A percentile compares a stretch with the other conserved stretches of the same genome.
phyloP scores from a whole-genome alignment of 2,113 vertebrate genomes.

The Herpetotheres cachinnans region DNA sequence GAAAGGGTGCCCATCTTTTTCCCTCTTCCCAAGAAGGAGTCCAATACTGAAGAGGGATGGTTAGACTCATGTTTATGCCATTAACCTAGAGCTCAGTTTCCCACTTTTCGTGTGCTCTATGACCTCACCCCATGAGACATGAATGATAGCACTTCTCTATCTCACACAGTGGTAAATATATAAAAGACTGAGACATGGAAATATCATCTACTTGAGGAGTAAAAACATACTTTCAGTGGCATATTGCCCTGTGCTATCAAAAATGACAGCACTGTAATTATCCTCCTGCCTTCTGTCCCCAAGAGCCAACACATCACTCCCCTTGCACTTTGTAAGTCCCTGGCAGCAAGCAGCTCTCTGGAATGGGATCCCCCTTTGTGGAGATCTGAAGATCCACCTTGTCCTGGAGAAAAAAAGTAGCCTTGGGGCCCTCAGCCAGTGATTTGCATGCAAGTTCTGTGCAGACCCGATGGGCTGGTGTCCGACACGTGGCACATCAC shows the following conservation, averaged over 20 bases:
- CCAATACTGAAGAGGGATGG: not conserved
- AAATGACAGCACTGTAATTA: not conserved
- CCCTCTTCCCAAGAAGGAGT: not conserved
- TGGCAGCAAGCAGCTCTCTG: not conserved
- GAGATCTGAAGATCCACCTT: not conserved
- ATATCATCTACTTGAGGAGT: not conserved
- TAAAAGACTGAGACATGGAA: not conserved
- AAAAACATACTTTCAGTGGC: not conserved
- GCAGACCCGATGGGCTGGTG: not conserved
- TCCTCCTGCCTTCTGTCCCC: not conserved
- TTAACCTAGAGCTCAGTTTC: not conserved
- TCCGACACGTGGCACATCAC: not conserved
- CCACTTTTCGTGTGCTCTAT: not conserved
- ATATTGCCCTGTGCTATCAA: not conserved
- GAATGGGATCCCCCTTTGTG: not conserved
- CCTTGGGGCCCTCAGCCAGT: not conserved
- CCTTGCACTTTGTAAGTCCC: not conserved
- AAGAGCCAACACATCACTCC: not conserved
- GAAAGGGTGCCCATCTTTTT: not conserved
- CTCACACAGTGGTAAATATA: not conserved
- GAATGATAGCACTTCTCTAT: not conserved
- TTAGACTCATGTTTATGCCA: not conserved
- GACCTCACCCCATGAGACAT: not conserved
- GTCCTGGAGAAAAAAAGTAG: not conserved
- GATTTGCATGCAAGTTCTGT: rapidly evolving